Evolutionary conservation across 1,140 invertebrate species (phyloP), one percentile per base, ranked within the genome.

Genomic region (Lordiphosa mommai): DNA sequence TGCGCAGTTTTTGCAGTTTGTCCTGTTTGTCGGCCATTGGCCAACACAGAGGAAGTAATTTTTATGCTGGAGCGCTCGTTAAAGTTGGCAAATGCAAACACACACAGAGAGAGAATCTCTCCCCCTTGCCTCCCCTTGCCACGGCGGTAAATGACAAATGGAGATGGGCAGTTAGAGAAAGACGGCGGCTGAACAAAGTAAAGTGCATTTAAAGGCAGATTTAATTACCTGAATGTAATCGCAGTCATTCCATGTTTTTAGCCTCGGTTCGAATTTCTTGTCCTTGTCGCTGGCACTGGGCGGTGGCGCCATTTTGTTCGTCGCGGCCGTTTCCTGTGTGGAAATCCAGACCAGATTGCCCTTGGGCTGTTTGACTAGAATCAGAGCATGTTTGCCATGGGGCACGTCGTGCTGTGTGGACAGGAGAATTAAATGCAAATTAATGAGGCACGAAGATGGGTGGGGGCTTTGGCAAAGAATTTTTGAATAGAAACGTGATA

Each of bases 321-420:
- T 67, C 16, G 48, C 47, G 88, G 90, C 73, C 89, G 90, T 49
- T 88, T 88, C 57, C 86, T 93, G 92, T 82, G 93, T 94, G 69
- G 94, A 92, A 61, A 96, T 95, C 61, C 94, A 94, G 38, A 96
- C 91, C 66, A 96, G 91, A 89, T 96, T 95, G 23, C 95, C 95
- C 86, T 95, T 94, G 17, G 93, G 92, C 86, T 96, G 95, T 72
- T 92, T 92, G 16, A 96, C 94, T 40, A 94, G 92, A 73, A 96
- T 95, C 61, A 96, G 90, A 3, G 95, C 95, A 87, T 96, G 94
- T 89, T 95, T 96, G 56, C 94, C 94, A 61, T 92, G 91, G 33
- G 95, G 95, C 63, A 95, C 93, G 85, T 94, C 93, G 88, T 95
- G 94, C 88, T 95, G 93, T 50, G 51, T 32, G 65, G 57, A 53